Evolutionary conservation across 2,797 vertebrate species (phyloP), one percentile per base, ranked within the genome.

Genomic region (Hybognathus amarus): DNA sequence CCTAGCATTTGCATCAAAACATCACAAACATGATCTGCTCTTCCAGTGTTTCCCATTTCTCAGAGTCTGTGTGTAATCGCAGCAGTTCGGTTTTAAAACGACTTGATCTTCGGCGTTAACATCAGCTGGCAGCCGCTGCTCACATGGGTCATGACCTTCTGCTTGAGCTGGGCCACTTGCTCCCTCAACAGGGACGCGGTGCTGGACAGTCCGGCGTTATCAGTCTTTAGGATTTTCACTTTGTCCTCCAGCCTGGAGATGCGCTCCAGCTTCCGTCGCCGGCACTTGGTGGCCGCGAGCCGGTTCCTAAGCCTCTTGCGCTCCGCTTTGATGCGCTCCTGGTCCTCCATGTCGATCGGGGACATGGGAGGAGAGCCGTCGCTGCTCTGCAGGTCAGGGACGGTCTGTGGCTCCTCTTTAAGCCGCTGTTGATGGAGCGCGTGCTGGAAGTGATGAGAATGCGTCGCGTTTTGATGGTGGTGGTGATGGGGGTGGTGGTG

Each of bases 241-340:
- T 97, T 97, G 88, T 98, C 97, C 92, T 98, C 97, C 91, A 99
- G 89, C 0, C 97, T 95, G 1, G 97, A 93, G 93, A 99, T 98
- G 83, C 97, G 95, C 92, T 99, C 97, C 93, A 99, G 94, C 69
- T 98, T 98, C 90, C 97, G 92, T 91, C 92, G 94, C 88, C 97
- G 94, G 92, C 97, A 99, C 89, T 98, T 98, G 64, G 97, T 98
- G 61, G 97, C 97, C 0, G 97, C 97, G 87, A 97, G 87, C 42
- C 97, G 95, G 94, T 98, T 98, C 88, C 97, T 90, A 88, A 97
- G 92, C 87, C 96, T 91, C 91, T 98, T 96, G 88, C 97, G 92
- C 92, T 98, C 97, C 50, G 97, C 96, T 83, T 99, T 98, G 88
- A 97, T 92, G 74, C 95, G 93, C 92, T 98, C 97, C 92, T 98